Base-by-base conservation (phyloP, 2,888 invertebrate species). In the Philereme vetulata region DNA sequence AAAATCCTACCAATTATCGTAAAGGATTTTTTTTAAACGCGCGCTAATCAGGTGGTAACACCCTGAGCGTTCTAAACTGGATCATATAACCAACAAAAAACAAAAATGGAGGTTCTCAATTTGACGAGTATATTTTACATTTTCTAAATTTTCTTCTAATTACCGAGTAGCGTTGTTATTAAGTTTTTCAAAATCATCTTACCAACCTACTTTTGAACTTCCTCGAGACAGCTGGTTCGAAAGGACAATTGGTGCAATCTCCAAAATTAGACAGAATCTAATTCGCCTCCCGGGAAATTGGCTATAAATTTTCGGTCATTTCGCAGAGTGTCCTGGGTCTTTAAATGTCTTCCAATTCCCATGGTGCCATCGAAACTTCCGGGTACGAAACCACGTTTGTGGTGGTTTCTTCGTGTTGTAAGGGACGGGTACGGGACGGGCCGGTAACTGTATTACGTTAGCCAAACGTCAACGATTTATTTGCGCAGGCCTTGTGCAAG, bases 281-380 rank as follows among this genome's bases (percentile, higher is more conserved):
- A 77, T 79, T 74, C 71, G 72, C 72, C 76, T 75, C 66, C 51
- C 54, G 56, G 72, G 76, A 78, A 82, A 86, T 84, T 80, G 83
- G 70, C 79, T 71, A 82, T 85, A 82, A 82, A 84, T 84, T 80
- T 76, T 73, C 75, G 80, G 79, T 75, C 76, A 78, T 78, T 75
- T 70, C 73, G 72, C 65, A 71, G 76, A 77, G 72, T 74, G 71
- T 71, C 71, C 67, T 66, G 66, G 67, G 66, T 68, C 66, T 64
- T 76, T 76, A 75, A 76, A 71, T 73, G 70, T 62, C 60, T 71
- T 72, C 69, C 65, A 74, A 76, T 72, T 72, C 68, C 65, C 67
- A 65, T 74, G 60, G 69, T 70, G 62, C 63, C 62, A 65, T 72
- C 57, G 65, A 74, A 77, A 77, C 72, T 75, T 74, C 56, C 44